Percentiles rank a stretch among this genome's conserved stretches.
phyloP scores from a whole-genome alignment of 2,113 vertebrate genomes.

The Cephalophus harveyi region DNA sequence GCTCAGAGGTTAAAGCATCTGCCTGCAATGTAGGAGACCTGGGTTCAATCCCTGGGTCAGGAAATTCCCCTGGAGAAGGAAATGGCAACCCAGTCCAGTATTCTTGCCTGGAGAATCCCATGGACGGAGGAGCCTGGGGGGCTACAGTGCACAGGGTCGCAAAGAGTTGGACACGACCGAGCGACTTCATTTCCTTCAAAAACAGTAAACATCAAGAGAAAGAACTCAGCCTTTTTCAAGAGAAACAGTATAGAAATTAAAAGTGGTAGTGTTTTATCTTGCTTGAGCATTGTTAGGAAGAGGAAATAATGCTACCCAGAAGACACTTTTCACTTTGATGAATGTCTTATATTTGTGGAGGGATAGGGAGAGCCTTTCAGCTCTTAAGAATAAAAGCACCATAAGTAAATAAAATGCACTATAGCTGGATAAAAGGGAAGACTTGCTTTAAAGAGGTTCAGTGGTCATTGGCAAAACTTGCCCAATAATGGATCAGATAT shows the following conservation, averaged over 20 bases:
- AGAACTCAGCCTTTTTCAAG: background rate
- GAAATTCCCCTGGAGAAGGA: too few relatives aligned
- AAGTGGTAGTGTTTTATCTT: background rate
- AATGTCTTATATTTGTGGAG: background rate
- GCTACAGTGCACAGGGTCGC: too few relatives aligned
- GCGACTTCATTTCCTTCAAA: background rate
- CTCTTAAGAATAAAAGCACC: background rate
- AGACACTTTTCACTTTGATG: background rate
- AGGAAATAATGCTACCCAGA: slow-evolving; percentile 2
- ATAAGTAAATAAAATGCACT: background rate
- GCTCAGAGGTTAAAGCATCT: too few relatives aligned
- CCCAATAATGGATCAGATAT: background rate
- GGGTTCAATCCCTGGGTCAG: too few relatives aligned
- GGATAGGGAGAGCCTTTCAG: background rate
- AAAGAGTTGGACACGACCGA: accelerated
- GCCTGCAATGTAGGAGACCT: too few relatives aligned
- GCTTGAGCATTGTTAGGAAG: background rate
- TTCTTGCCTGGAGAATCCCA: too few relatives aligned
- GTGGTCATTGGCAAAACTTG: background rate
- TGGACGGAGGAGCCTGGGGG: too few relatives aligned
- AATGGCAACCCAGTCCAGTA: too few relatives aligned
- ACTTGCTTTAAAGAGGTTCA: slow-evolving; percentile 1
- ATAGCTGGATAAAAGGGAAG: background rate
- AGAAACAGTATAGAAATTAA: slow-evolving; percentile 13
- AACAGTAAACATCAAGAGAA: background rate